Evolutionary conservation across 92 coral and sea anemone genomes (phyloP).

Genomic region (Siderastrea siderea): DNA sequence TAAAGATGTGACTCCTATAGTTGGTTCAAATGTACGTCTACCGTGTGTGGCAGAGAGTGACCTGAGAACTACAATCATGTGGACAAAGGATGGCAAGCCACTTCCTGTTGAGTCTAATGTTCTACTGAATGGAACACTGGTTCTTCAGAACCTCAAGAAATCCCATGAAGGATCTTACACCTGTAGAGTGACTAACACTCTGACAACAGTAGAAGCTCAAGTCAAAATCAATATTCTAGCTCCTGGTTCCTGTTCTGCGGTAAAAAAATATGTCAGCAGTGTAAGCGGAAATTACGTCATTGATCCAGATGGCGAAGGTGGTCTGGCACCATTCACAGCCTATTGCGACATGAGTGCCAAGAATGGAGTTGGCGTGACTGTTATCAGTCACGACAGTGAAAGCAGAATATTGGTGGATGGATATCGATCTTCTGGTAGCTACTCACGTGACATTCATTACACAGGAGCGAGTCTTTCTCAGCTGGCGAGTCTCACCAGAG

Average conservation of each 20-base stretch:
- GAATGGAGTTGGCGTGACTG: no score
- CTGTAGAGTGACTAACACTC: no score
- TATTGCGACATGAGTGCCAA: neutral
- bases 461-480: slow-evolving; percentile 46
- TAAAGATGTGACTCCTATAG: neutral
- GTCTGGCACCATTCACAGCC: slow-evolving; percentile 33
- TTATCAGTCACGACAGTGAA: no score
- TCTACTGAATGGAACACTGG: no score
- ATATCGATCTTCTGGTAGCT: neutral
- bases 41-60: no score
- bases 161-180: no score
- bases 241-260: slow-evolving; percentile 14
- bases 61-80: no score
- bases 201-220: neutral
- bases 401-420: slow-evolving; percentile 17
- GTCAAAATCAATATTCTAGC: slow-evolving; percentile 10
- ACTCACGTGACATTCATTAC: slow-evolving; percentile 37
- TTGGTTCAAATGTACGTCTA: slow-evolving; percentile 3
- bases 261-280: slow-evolving; percentile 11
- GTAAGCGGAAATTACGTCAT: slow-evolving; percentile 19
- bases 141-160: no score
- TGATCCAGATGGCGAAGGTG: neutral
- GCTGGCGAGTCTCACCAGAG: slow-evolving; percentile 55
- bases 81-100: slow-evolving; percentile 9
- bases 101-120: slow-evolving; percentile 10